phyloP scores from a whole-genome alignment of 2,797 vertebrate genomes.

The Paramormyrops hopkinsi region DNA sequence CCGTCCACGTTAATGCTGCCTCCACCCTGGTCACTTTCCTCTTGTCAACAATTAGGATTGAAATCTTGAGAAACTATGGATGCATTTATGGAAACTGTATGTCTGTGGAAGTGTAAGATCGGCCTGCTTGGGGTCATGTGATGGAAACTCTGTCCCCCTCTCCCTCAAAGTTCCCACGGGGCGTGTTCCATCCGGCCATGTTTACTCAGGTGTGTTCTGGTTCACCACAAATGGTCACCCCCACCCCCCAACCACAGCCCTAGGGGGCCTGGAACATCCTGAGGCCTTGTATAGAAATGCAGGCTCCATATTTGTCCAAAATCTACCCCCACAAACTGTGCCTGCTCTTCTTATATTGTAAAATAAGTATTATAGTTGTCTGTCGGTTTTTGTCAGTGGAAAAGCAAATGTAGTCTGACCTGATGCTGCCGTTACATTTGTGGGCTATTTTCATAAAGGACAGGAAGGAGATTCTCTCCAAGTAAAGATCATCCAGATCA shows the following conservation, averaged over 20 bases:
- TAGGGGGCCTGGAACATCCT: neutral
- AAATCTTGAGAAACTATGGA: neutral
- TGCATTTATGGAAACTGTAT: neutral
- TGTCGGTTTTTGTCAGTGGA: neutral
- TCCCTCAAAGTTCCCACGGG: neutral
- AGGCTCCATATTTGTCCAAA: neutral
- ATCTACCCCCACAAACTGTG: neutral
- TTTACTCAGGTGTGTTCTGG: conserved; percentile 17
- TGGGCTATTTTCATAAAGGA: neutral
- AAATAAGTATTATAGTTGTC: neutral
- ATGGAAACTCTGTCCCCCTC: neutral
- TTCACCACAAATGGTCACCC: neutral
- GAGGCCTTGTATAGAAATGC: neutral
- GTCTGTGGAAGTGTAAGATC: neutral
- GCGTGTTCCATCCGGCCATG: neutral
- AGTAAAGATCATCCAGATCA: neutral
- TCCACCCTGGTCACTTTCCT: too few relatives aligned
- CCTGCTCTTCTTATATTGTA: neutral
- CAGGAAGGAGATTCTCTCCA: neutral
- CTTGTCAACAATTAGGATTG: neutral
- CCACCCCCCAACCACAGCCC: neutral
- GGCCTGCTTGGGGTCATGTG: neutral
- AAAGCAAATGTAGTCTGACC: neutral
- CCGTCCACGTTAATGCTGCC: neutral
- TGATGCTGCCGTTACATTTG: neutral